Evolutionary conservation across 2,113 vertebrate species (phyloP).

Genomic region (Tragelaphus scriptus): DNA sequence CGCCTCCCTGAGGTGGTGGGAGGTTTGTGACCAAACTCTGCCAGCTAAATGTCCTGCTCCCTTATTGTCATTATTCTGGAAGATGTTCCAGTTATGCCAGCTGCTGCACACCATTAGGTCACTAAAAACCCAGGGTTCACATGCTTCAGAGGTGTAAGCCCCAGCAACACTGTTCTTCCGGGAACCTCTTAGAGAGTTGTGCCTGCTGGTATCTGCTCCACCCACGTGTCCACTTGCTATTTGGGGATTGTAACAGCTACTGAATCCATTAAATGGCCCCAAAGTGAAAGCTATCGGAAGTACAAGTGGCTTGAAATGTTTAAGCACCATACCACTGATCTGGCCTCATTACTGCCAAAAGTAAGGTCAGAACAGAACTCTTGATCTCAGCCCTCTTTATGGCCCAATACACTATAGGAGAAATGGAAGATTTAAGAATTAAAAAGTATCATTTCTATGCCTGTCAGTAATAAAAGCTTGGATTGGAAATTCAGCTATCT

Average conservation of each 20-base stretch:
- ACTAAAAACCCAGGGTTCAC: not conserved
- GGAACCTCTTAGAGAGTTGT: not conserved
- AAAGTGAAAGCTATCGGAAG: conserved; percentile 21
- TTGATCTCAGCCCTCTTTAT: not conserved
- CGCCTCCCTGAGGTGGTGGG: rapidly evolving
- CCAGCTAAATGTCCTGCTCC: not conserved
- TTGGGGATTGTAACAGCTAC: conserved; percentile 17
- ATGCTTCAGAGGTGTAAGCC: not conserved
- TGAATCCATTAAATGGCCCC: conserved; percentile 38
- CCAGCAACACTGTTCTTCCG: rapidly evolving
- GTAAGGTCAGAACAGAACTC: not conserved
- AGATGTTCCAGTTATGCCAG: rapidly evolving
- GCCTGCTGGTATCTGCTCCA: not conserved
- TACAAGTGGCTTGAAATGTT: conserved; percentile 42
- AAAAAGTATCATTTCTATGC: not conserved
- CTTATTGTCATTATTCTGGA: rapidly evolving
- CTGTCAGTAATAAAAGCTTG: not conserved
- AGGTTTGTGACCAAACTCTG: not conserved
- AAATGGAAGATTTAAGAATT: not conserved
- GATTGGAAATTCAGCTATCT: not conserved
- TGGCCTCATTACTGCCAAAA: not conserved
- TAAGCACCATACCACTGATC: not conserved
- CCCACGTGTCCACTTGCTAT: not conserved
- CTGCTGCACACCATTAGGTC: not conserved
- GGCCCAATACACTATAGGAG: not conserved